These are phyloP conservation scores for Alsophila aescularia DNA, from an alignment of 2,888 invertebrate genomes.

Conservation along the genomic window DNA sequence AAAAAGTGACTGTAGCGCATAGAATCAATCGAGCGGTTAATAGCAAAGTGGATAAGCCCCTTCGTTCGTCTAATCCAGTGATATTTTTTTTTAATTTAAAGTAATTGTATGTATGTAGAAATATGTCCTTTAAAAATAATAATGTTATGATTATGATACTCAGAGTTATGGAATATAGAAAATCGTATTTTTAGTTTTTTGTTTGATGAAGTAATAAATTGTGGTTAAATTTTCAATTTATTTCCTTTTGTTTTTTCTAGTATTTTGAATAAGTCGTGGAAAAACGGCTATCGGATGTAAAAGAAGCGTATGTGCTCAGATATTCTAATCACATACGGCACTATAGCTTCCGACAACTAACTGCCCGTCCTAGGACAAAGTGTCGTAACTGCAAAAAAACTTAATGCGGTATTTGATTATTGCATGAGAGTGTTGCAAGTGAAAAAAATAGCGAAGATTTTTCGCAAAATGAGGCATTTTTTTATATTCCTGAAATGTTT, in stretches of 20 bases:
- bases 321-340: no score
- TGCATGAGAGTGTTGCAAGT: no score
- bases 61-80: conserved; percentile 28
- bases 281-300: background rate
- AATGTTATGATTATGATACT: conserved; percentile 58
- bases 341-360: no score
- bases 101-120: conserved; percentile 37
- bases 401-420: no score
- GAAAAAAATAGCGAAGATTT: no score
- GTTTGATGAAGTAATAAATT: conserved; percentile 40
- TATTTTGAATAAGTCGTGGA: background rate
- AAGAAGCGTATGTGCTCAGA: no score
- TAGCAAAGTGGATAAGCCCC: conserved; percentile 27
- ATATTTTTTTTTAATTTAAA: conserved; percentile 35
- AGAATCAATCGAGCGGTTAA: no score
- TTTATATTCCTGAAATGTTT: no score
- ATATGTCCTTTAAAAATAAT: conserved; percentile 39
- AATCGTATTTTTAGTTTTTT: conserved; percentile 44
- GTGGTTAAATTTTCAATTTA: conserved; percentile 38
- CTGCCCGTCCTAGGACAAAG: no score
- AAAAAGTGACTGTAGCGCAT: no score
- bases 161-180: conserved; percentile 41
- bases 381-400: no score
- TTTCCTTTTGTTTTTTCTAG: conserved; percentile 30
- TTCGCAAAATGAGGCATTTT: no score